Base-by-base conservation (phyloP, 2,113 vertebrate genomes). In the Hemiprocne comata region DNA sequence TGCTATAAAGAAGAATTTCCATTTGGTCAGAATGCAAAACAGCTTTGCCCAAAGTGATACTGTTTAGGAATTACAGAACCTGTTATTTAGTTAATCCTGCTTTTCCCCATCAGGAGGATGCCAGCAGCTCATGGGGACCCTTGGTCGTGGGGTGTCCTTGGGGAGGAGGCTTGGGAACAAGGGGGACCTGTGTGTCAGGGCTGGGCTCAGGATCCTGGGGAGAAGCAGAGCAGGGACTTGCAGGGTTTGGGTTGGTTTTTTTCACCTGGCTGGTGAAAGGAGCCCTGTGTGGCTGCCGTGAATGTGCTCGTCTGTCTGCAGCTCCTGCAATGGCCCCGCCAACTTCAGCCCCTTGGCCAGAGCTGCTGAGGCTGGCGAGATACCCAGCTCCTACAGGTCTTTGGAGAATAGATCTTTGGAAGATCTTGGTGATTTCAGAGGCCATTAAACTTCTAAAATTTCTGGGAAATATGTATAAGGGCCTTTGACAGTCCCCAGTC, bases 291-390 rank as follows among this genome's bases (percentile, higher is more conserved):
- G 34, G 66, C 44, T 25, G 65, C 86, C 6, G 14, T 87, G 90
- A 94, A 90, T 70, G 86, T 28, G 24, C 26, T 67, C 13, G 50
- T 50, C 90, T 86, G 86, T 78, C 93, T 92, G 86, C 76, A 42
- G 57, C 16, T 6, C 66, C 82, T 17, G 77, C 93, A 92, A 29
- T 78, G 83, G 83, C 17, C 87, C 86, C 36, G 38, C 40, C 93
- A 86, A 26, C 86, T 89, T 73, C 86, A 48, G 71, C 75, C 82
- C 61, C 66, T 17, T 78, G n/a, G 57, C 83, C 72, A 38, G 87
- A 79, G 90, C 70, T 24, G 51, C 87, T 90, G 54, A 90, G 86
- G 83, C 77, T 93, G 87, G 86, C 90, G 65, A 90, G 90, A 93
- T 74, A 74, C 93, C 0, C 50, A 93, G 82, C 61, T 65, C 77